These are phyloP conservation scores for Schmidtea mediterranea DNA, from an alignment of 1,140 invertebrate genomes.

Conservation along the genomic window DNA sequence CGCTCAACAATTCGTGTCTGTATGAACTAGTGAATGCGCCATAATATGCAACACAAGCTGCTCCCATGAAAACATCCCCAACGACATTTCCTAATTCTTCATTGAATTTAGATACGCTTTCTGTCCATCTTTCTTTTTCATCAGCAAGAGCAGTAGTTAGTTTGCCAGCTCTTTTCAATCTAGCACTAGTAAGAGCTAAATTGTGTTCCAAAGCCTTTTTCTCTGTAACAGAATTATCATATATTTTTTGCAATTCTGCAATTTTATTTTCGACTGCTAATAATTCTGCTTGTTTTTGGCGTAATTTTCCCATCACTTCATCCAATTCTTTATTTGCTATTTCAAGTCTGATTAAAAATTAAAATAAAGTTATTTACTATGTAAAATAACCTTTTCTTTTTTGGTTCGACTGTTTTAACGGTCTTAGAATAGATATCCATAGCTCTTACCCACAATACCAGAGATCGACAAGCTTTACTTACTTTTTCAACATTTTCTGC, in stretches of 20 bases:
- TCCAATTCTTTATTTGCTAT: slow-evolving; percentile 25
- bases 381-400: slow-evolving; percentile 39
- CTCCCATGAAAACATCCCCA: slow-evolving; percentile 27
- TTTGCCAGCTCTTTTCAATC: slow-evolving; percentile 47
- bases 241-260: slow-evolving; percentile 24
- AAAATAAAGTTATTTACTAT: background rate
- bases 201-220: slow-evolving; percentile 34
- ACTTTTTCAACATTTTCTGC: slow-evolving; percentile 30
- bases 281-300: slow-evolving; percentile 24
- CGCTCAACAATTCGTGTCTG: slow-evolving; percentile 5
- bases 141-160: slow-evolving; percentile 53
- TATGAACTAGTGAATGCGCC: slow-evolving; percentile 23
- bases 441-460: slow-evolving; percentile 28
- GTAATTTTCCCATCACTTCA: slow-evolving; percentile 19
- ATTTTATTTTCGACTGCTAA: slow-evolving; percentile 25
- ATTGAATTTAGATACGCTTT: slow-evolving; percentile 36
- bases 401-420: slow-evolving; percentile 32
- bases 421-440: slow-evolving; percentile 25
- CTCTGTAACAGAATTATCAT: slow-evolving; percentile 31
- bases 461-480: slow-evolving; percentile 21
- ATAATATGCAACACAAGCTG: slow-evolving; percentile 27
- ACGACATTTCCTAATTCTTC: slow-evolving; percentile 21
- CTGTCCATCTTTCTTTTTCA: slow-evolving; percentile 51
- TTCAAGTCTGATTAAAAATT: slow-evolving; percentile 32
- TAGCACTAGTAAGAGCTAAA: slow-evolving; percentile 44